Conservation (phyloP, 2,797 vertebrate genomes). For the Sorex maritimensis region DNA sequence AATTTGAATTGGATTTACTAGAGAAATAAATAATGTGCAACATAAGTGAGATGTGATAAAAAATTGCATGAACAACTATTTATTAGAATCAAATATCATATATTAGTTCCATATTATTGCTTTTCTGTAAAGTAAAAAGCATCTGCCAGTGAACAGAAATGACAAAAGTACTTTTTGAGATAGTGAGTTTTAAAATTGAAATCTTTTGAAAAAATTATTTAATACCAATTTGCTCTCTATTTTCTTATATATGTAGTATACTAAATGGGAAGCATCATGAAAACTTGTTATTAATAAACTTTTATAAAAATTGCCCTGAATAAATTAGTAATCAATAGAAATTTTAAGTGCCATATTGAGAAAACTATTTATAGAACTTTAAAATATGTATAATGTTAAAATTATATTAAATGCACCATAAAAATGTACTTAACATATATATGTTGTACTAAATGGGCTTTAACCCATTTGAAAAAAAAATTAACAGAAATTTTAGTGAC, state of each 20-base stretch:
- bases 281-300: background rate
- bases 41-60: background rate
- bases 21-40: background rate
- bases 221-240: background rate
- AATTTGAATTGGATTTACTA: background rate
- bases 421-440: background rate
- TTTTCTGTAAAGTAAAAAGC: conserved; percentile 40
- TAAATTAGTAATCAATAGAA: background rate
- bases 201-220: background rate
- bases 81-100: background rate
- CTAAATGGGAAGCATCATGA: fast-evolving
- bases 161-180: conserved; percentile 2
- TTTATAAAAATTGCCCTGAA: background rate
- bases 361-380: background rate
- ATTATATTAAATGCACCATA: background rate
- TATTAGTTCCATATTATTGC: background rate
- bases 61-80: background rate
- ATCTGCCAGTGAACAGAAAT: background rate
- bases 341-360: background rate
- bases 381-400: conserved; percentile 27
- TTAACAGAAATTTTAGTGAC: background rate
- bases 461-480: background rate
- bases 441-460: background rate
- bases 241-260: background rate
- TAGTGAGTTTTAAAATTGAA: background rate